Percentiles rank a stretch among this genome's conserved stretches.
Conservation (phyloP, 1,140 invertebrate species). For the Polypedilum vanderplanki region DNA sequence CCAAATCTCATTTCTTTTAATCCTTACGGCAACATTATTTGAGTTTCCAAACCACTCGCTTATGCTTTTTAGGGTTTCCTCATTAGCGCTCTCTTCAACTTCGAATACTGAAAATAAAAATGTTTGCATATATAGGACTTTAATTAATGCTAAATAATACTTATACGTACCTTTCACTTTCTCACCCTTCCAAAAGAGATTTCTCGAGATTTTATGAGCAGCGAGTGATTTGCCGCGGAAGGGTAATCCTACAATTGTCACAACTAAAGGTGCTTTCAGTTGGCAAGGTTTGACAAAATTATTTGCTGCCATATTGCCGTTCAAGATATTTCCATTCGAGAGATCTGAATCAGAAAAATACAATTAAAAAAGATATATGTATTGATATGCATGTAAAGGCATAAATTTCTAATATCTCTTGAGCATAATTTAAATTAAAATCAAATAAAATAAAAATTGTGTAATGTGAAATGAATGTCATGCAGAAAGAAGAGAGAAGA, state of each 20-base stretch:
- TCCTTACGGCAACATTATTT: constrained; percentile 72
- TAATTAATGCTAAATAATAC: constrained; percentile 20
- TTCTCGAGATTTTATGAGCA: constrained; percentile 76
- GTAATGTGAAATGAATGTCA: too few species aligned
- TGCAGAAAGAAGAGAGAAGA: too few species aligned
- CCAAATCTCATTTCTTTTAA: constrained; percentile 29
- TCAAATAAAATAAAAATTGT: too few species aligned
- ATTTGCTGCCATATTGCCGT: background rate
- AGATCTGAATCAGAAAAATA: background rate
- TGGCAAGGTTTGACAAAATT: constrained; percentile 30
- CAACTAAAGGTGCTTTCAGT: constrained; percentile 59
- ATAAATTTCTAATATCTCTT: too few species aligned
- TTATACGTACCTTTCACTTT: constrained; percentile 65
- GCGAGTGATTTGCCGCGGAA: constrained; percentile 87
- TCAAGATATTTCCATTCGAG: background rate
- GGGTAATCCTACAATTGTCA: constrained; percentile 85
- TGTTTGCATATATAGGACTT: background rate
- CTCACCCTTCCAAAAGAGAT: constrained; percentile 85
- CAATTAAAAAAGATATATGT: background rate
- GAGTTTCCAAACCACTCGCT: constrained; percentile 66
- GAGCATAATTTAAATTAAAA: too few species aligned
- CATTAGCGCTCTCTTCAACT: constrained; percentile 64
- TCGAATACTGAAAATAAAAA: constrained; percentile 32
- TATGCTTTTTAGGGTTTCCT: constrained; percentile 76
- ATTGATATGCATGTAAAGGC: background rate